Conservation (phyloP, 2,888 invertebrate genomes). For the Drosophila subquinaria region DNA sequence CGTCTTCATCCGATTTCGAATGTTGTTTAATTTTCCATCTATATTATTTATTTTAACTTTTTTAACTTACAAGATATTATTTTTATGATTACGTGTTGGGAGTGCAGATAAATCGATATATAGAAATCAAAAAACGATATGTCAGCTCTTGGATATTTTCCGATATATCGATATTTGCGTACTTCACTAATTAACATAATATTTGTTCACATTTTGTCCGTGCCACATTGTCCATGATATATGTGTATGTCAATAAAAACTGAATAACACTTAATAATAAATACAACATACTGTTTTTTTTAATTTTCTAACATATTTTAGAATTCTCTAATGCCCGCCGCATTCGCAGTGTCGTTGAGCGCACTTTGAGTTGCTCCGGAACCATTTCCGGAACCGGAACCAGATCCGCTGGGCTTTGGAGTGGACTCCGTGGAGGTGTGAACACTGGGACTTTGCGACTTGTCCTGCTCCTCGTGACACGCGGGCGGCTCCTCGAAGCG, state of each 20-base stretch:
- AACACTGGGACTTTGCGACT: conserved; percentile 82
- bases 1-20: no score
- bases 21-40: no score
- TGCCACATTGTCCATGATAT: conserved; percentile 21
- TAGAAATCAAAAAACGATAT: background rate
- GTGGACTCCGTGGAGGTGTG: conserved; percentile 74
- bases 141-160: background rate
- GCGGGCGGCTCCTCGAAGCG: conserved; percentile 75
- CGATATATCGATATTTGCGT: background rate
- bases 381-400: background rate
- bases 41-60: no score
- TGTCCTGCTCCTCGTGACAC: conserved; percentile 73
- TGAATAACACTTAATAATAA: conserved; percentile 66
- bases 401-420: conserved; percentile 47
- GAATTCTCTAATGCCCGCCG: conserved; percentile 55
- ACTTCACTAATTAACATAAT: background rate
- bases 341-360: conserved; percentile 32
- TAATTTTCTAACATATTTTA: conserved; percentile 26
- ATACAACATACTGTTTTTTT: background rate
- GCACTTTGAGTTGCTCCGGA: conserved; percentile 1
- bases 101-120: background rate
- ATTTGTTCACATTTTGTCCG: conserved; percentile 31
- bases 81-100: background rate
- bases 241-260: conserved; percentile 55
- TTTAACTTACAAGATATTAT: no score